Percentiles rank a stretch among this genome's conserved stretches.
Evolutionary conservation across 2,113 vertebrate species (phyloP).

Genomic region (Setophaga petechia): DNA sequence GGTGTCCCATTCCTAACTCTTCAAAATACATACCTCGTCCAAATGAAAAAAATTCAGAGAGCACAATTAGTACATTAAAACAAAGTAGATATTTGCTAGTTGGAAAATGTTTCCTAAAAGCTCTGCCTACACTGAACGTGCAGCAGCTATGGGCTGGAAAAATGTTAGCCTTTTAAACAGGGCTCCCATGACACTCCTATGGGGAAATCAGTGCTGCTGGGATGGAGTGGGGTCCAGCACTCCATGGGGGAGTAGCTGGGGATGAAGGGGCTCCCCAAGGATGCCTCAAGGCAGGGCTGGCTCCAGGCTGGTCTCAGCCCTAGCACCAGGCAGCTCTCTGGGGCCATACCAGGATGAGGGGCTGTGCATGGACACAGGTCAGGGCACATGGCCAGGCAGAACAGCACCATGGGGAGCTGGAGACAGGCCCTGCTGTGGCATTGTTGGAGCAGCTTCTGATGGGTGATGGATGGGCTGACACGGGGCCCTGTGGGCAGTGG

Average conservation of each 20-base stretch:
- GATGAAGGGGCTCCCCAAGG: neutral
- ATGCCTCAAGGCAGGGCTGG: neutral
- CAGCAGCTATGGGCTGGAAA: neutral
- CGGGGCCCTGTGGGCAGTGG: neutral
- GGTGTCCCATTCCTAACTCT: neutral
- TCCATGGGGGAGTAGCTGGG: fast-evolving
- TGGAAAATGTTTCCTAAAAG: neutral
- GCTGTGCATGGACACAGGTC: neutral
- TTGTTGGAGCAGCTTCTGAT: fast-evolving
- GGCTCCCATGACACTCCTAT: neutral
- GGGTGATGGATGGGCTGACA: fast-evolving
- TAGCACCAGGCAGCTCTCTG: neutral
- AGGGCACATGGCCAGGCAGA: neutral
- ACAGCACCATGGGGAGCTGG: neutral
- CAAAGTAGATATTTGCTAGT: neutral
- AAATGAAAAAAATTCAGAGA: neutral
- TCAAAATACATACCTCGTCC: neutral
- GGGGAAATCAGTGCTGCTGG: neutral
- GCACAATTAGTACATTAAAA: neutral
- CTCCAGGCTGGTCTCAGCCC: neutral
- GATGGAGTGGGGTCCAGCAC: fast-evolving
- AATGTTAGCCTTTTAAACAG: neutral
- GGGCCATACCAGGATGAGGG: fast-evolving
- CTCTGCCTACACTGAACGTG: neutral
- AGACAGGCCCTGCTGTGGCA: neutral